A percentile compares a stretch with the other conserved stretches of the same genome.
These are phyloP conservation scores for Pluvianellus socialis DNA, from an alignment of 2,113 vertebrate species.

Conservation along the genomic window DNA sequence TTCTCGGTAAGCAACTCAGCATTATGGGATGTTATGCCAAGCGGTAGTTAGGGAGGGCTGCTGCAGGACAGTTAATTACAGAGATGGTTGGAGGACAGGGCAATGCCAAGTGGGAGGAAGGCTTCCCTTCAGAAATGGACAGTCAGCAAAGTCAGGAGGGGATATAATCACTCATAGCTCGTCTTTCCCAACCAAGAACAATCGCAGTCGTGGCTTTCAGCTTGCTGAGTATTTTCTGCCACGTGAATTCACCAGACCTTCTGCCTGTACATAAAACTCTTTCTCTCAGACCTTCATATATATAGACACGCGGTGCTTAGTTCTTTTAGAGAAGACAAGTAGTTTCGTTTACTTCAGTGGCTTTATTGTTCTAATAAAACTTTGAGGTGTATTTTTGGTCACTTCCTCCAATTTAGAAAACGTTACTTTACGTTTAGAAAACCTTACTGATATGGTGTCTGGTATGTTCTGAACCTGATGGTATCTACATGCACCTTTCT, in stretches of 20 bases:
- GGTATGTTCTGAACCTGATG: background rate
- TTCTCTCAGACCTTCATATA: background rate
- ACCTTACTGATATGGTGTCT: background rate
- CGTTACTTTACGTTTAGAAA: too few species aligned
- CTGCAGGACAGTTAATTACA: background rate
- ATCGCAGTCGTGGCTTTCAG: background rate
- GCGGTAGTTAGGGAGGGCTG: background rate
- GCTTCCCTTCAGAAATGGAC: background rate
- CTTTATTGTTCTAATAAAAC: background rate
- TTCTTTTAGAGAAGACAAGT: background rate
- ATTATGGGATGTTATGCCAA: background rate
- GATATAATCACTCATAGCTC: background rate
- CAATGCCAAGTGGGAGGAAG: background rate
- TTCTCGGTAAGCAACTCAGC: background rate
- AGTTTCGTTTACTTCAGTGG: background rate
- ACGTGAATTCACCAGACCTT: background rate
- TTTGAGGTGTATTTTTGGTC: background rate
- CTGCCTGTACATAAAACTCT: background rate
- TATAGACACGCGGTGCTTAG: fast-evolving
- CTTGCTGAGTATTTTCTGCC: background rate
- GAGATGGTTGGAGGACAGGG: background rate
- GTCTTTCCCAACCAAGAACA: background rate
- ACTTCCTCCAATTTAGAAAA: background rate
- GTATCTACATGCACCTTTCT: fast-evolving
- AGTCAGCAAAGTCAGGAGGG: background rate